Conservation (phyloP, 2,888 invertebrate genomes). For the Cerceris rybyensis region DNA sequence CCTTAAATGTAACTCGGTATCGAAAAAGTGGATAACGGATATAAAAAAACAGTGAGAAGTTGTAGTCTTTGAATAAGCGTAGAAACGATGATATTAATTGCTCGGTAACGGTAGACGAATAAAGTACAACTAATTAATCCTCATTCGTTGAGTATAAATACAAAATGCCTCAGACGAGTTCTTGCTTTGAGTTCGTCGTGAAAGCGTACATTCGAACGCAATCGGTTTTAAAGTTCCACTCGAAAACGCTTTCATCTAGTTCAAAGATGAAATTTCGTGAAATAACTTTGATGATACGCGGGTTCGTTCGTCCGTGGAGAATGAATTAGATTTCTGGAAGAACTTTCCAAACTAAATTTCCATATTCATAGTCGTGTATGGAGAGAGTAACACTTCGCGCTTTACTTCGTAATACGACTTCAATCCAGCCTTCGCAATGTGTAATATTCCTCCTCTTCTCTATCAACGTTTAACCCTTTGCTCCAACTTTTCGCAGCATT, state of each 20-base stretch:
- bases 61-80: too few relatives aligned
- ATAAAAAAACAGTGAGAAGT: too few relatives aligned
- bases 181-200: background rate
- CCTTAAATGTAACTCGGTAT: too few relatives aligned
- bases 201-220: background rate
- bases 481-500: too few relatives aligned
- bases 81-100: too few relatives aligned
- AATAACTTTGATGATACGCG: constrained; percentile 17
- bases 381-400: constrained; percentile 8
- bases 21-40: too few relatives aligned
- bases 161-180: background rate
- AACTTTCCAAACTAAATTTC: constrained; percentile 18
- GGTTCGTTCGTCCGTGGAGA: constrained; percentile 3
- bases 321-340: constrained; percentile 15
- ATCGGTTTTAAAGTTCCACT: constrained; percentile 4
- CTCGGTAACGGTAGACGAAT: too few relatives aligned
- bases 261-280: constrained; percentile 4
- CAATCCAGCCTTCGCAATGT: background rate
- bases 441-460: background rate
- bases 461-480: background rate
- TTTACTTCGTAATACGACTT: constrained; percentile 6
- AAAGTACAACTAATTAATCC: too few relatives aligned
- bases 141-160: background rate
- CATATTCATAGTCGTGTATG: constrained; percentile 23
- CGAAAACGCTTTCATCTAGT: background rate